Evolutionary conservation across 2,113 vertebrate species (phyloP), one percentile per base, ranked within the genome.

Genomic region (Cisticola juncidis): DNA sequence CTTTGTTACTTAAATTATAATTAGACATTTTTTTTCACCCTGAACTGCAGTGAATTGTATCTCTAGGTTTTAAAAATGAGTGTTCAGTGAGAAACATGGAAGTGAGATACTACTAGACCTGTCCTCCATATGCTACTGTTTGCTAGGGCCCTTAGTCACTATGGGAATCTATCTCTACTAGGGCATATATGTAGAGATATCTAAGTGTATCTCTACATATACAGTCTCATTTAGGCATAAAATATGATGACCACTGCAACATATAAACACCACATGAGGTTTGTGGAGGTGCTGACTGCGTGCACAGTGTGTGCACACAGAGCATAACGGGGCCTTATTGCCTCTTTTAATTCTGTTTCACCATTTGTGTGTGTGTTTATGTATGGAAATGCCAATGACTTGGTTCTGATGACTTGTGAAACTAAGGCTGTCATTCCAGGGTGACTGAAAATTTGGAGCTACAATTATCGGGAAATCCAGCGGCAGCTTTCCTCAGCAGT

Each of bases 381-480:
- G 8, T 3, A 15, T 40, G 0, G 0, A 61, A 64, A 48, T 44
- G 10, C 14, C 29, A 26, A 11, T 54, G 12, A 42, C 12, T 82
- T 72, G 5, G 25, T 86, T 83, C 28, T 81, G 54, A 36, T 65
- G 72, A 23, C 29, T 48, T 77, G 5, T 85, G 38, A 86, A 77
- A 92, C 38, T 73, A 11, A 35, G 80, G 12, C 24, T 98, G 2
- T 94, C 21, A 1, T 97, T 96, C 73, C 78, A 98, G 98, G 76
- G 64, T 97, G 89, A 58, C 58, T 64, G 88, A 93, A 54, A 96
- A 81, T n/a, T 68, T 98, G 5, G 28, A 95, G 60, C 68, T 91
- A 35, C 61, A 42, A 6, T 73, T 97, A 36, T 68, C 60, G 4
- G 90, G 72, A 72, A 86, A 94, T n/a, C 82, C 94, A 12, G 5